Percentiles rank a stretch among this genome's conserved stretches.
Evolutionary conservation across 2,888 invertebrate genomes (phyloP).

Genomic region (Amphipoea lucens): DNA sequence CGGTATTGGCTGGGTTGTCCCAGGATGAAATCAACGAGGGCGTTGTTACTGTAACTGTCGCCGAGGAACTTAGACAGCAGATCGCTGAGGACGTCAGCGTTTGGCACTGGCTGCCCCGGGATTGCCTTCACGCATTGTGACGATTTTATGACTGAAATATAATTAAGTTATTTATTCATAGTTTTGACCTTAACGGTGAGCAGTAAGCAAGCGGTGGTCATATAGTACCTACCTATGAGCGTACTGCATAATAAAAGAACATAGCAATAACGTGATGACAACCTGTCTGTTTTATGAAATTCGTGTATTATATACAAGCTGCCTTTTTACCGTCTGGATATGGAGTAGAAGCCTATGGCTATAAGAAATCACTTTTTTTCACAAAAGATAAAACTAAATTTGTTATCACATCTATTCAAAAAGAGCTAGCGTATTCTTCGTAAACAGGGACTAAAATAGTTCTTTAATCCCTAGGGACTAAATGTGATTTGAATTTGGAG

Average conservation of each 20-base stretch:
- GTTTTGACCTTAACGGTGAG: not conserved
- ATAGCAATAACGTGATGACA: not conserved
- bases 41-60: conserved; percentile 30
- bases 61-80: conserved; percentile 38
- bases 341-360: too few relatives aligned
- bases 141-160: conserved; percentile 35
- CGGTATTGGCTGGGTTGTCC: conserved; percentile 11
- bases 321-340: too few relatives aligned
- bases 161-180: not conserved
- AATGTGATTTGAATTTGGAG: too few relatives aligned
- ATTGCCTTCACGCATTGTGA: conserved; percentile 6
- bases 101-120: conserved; percentile 35
- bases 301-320: too few relatives aligned
- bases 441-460: too few relatives aligned
- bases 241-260: not conserved
- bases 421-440: too few relatives aligned
- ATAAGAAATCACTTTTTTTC: too few relatives aligned
- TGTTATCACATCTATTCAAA: too few relatives aligned
- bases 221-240: not conserved
- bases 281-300: not conserved
- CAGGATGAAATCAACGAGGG: conserved; percentile 36
- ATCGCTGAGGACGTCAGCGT: conserved; percentile 39
- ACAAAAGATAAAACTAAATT: too few relatives aligned
- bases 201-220: not conserved
- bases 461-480: too few relatives aligned